These are phyloP conservation scores for Rhombomys opimus DNA, from an alignment of 2,113 vertebrate genomes.

Conservation along the genomic window DNA sequence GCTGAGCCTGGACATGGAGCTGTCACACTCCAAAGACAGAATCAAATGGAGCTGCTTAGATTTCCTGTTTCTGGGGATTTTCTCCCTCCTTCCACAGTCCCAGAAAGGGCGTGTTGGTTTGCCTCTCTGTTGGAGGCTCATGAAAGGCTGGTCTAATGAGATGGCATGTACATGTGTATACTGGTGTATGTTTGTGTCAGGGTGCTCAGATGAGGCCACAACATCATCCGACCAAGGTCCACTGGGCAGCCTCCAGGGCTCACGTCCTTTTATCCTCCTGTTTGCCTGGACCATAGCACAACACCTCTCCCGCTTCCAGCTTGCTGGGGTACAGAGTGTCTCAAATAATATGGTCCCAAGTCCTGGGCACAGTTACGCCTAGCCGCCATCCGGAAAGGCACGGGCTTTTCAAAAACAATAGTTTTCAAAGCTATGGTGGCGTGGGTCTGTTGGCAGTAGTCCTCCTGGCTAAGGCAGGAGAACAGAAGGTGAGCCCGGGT, in stretches of 20 bases:
- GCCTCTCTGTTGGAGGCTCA: constrained; percentile 11
- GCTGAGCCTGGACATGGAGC: background rate
- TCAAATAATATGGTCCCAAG: background rate
- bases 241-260: rapidly evolving
- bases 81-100: background rate
- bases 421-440: background rate
- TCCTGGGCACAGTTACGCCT: background rate
- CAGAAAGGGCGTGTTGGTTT: background rate
- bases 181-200: rapidly evolving
- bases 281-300: rapidly evolving
- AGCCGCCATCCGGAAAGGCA: background rate
- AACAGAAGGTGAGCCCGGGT: background rate
- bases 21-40: background rate
- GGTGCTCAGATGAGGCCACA: background rate
- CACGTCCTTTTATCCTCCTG: rapidly evolving
- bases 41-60: background rate
- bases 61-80: background rate
- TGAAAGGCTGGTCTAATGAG: constrained; percentile 48
- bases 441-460: background rate
- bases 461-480: background rate
- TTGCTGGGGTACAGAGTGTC: background rate
- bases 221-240: background rate
- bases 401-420: background rate
- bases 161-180: background rate
- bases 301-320: background rate